Evolutionary conservation across 2,797 vertebrate species (phyloP), one percentile per base, ranked within the genome.

Genomic region (Helicolenus hilgendorfi): DNA sequence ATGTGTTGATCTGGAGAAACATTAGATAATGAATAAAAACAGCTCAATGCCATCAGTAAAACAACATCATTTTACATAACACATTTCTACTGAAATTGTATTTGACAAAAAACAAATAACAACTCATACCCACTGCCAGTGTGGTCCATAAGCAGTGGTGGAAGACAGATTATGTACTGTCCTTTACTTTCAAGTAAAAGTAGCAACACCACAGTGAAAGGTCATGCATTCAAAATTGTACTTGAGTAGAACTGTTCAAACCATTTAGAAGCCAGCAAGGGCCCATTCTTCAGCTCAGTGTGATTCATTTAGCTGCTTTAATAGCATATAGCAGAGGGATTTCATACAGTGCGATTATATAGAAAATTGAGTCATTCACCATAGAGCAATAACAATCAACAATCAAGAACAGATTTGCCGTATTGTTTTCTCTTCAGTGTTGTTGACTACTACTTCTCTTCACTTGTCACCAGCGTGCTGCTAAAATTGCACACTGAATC

Each of bases 361-460:
- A 64, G 49, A 22, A 81, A 78, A 82, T 55, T 11, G 62, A 72
- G 72, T 22, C 33, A 58, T 72, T 77, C 62, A 11, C 29, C n/a
- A 70, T 2, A 36, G 56, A 70, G 70, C 59, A 67, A 84, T 59
- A 83, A 82, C 79, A 77, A 36, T 84, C 65, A 75, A 62, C 31
- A 55, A 22, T 55, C 64, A 49, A n/a, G 26, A 83, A 77, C 71
- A 59, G 70, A 80, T 60, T 41, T 76, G 70, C 74, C 22, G 59
- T 22, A 26, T 49, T 53, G 60, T 84, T 55, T 45, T 77, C 22
- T 41, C 11, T 55, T 68, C 65, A 3, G 38, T 7, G 33, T 31
- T 64, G 65, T 33, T 69, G 60, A 67, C 56, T 22, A 22, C 18
- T 55, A n/a, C 49, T 53, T 77, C 35, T 85, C 84, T 65, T 72